These are phyloP conservation scores for Uropsilus gracilis DNA, from an alignment of 2,113 vertebrate genomes.

Conservation along the genomic window DNA sequence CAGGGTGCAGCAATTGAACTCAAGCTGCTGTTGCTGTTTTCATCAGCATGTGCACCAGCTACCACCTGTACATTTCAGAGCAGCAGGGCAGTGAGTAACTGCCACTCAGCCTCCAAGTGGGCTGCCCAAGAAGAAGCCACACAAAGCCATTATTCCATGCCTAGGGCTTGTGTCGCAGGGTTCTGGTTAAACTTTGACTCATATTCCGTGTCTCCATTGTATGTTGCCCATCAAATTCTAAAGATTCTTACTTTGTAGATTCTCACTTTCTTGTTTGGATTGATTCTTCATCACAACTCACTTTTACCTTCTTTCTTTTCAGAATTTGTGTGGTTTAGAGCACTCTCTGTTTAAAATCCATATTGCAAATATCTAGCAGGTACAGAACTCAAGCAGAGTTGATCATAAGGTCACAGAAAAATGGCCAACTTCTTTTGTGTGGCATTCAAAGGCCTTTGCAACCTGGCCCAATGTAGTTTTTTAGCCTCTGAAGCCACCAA, in stretches of 20 bases:
- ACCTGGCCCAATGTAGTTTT: neutral
- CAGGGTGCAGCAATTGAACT: too few relatives aligned
- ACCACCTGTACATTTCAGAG: too few relatives aligned
- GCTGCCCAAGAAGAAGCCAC: too few relatives aligned
- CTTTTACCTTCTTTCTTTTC: neutral
- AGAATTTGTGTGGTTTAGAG: neutral
- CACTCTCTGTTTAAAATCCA: neutral
- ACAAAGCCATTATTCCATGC: too few relatives aligned
- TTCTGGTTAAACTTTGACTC: neutral
- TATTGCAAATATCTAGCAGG: neutral
- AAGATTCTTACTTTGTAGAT: neutral
- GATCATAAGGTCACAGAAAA: neutral
- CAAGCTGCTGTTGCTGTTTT: too few relatives aligned
- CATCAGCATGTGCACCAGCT: too few relatives aligned
- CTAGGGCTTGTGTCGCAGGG: too few relatives aligned
- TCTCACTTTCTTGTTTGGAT: neutral
- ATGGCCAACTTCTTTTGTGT: neutral
- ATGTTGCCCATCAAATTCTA: neutral
- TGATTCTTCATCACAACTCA: neutral
- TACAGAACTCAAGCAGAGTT: neutral
- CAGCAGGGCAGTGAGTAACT: too few relatives aligned
- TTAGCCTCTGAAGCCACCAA: neutral
- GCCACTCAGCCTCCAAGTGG: too few relatives aligned
- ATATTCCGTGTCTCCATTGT: neutral
- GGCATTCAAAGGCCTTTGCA: neutral